Conservation (phyloP, 2,113 vertebrate species). For the Telmatochromis sp. region DNA sequence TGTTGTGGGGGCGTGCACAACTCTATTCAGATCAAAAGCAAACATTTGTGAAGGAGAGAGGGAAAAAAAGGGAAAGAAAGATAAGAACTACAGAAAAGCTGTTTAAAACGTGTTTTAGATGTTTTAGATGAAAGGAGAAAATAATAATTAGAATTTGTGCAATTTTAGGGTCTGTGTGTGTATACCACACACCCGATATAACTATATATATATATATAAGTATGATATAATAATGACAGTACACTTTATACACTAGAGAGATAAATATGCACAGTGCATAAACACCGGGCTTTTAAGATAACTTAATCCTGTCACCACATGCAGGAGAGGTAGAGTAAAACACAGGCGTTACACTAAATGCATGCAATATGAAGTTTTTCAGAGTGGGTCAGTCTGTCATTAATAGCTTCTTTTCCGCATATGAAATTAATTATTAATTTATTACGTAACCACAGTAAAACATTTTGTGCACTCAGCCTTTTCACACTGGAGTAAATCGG, state of each 20-base stretch:
- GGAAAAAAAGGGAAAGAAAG: background rate
- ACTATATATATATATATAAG: background rate
- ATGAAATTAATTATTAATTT: constrained; percentile 60
- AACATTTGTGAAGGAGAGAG: background rate
- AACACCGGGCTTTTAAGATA: background rate
- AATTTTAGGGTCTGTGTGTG: background rate
- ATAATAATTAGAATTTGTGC: background rate
- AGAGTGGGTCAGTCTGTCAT: background rate
- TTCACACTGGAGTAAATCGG: background rate
- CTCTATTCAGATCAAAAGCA: background rate
- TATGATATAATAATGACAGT: background rate
- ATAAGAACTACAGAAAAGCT: background rate
- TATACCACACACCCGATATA: background rate
- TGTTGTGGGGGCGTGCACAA: background rate
- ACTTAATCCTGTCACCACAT: background rate
- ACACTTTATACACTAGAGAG: background rate
- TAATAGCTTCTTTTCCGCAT: constrained; percentile 21
- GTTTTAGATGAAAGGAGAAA: background rate
- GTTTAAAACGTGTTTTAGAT: background rate
- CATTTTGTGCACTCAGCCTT: constrained; percentile 28
- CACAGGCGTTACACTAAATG: background rate
- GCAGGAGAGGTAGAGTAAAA: background rate
- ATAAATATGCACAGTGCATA: background rate
- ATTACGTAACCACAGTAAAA: constrained; percentile 47
- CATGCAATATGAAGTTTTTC: background rate